phyloP scores from a whole-genome alignment of 2,113 vertebrate species.

The Nansenia antarctica region DNA sequence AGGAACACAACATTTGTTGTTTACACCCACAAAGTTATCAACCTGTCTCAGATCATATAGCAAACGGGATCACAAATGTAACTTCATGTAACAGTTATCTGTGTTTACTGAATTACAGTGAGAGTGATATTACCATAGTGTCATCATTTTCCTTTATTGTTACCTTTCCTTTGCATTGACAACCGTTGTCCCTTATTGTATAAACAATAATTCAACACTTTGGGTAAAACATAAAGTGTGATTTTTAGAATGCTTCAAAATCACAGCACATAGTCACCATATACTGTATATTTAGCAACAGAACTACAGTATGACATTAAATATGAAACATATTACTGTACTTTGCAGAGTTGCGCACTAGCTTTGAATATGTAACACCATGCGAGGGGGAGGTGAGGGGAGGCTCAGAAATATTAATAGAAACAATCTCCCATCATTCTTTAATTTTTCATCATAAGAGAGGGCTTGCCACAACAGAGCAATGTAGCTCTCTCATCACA shows the following conservation, averaged over 20 bases:
- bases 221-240: no score
- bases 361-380: no score
- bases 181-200: no score
- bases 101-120: not conserved
- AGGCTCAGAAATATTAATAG: conserved; percentile 58
- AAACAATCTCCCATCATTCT: conserved; percentile 58
- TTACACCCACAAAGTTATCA: conserved; percentile 26
- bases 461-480: conserved; percentile 46
- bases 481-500: conserved; percentile 70
- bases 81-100: not conserved
- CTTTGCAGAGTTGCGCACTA: no score
- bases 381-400: conserved; percentile 37
- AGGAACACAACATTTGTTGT: not conserved
- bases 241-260: no score
- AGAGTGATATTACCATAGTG: no score
- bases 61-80: not conserved
- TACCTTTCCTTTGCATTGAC: no score
- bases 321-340: no score
- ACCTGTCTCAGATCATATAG: not conserved
- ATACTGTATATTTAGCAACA: not conserved
- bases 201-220: no score
- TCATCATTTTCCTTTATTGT: no score
- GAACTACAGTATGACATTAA: no score
- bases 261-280: no score
- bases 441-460: conserved; percentile 49